These are phyloP conservation scores for Pagetopsis macropterus DNA, from an alignment of 2,797 vertebrate species.

Conservation along the genomic window DNA sequence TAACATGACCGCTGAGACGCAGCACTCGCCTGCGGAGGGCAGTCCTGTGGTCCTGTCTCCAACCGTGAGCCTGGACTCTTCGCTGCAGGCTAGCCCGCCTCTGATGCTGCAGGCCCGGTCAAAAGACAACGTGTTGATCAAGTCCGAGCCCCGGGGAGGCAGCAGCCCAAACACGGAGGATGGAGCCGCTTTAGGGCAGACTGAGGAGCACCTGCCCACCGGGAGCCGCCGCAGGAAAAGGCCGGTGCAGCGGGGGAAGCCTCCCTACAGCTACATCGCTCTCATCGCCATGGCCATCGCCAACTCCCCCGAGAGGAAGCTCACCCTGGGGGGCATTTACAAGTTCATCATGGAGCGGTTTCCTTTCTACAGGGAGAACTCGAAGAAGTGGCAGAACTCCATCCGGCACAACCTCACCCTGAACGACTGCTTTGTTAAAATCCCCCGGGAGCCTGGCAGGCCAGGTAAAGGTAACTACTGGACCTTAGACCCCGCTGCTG, in stretches of 20 bases:
- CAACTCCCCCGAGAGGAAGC: conserved; percentile 93
- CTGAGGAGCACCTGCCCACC: conserved; percentile 78
- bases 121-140: conserved; percentile 83
- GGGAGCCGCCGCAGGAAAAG: conserved; percentile 91
- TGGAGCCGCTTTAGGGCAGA: conserved; percentile 68
- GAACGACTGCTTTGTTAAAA: conserved; percentile 93
- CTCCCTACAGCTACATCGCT: conserved; percentile 97
- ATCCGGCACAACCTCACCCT: conserved; percentile 92
- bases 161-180: conserved; percentile 80
- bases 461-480: conserved; percentile 95
- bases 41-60: conserved; percentile 86
- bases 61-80: conserved; percentile 79
- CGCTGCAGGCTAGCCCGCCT: conserved; percentile 77
- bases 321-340: conserved; percentile 95
- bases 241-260: conserved; percentile 94
- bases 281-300: conserved; percentile 98
- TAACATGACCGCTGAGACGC: conserved; percentile 89
- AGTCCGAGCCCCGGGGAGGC: conserved; percentile 82
- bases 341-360: conserved; percentile 98
- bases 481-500: conserved; percentile 92
- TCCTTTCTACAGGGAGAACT: conserved; percentile 96
- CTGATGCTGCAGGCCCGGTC: conserved; percentile 77
- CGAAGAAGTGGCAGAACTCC: conserved; percentile 95
- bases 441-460: conserved; percentile 92
- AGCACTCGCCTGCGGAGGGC: conserved; percentile 84